Conservation (phyloP, 1,140 invertebrate species). For the Olivierus martensii region DNA sequence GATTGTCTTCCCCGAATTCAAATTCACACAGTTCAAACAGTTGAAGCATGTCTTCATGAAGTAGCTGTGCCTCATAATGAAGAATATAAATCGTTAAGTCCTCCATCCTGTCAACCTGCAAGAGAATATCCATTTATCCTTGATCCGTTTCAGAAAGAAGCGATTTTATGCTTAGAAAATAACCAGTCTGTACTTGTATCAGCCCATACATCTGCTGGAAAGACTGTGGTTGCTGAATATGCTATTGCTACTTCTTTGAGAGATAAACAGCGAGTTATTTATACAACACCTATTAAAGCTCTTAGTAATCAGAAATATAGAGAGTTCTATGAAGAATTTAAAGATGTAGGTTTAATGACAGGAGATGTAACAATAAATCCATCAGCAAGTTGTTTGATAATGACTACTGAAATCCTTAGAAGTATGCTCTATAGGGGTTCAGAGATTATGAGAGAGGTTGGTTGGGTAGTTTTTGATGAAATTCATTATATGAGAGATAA, state of each 20-base stretch:
- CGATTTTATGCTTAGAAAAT: slow-evolving; percentile 94
- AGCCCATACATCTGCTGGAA: slow-evolving; percentile 98
- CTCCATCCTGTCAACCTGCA: slow-evolving; percentile 47
- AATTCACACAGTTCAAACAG: slow-evolving; percentile 71
- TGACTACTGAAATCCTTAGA: slow-evolving; percentile 99
- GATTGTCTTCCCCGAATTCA: slow-evolving; percentile 46
- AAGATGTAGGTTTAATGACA: slow-evolving; percentile 94
- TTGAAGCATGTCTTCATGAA: slow-evolving; percentile 83
- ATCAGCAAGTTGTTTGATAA: slow-evolving; percentile 91
- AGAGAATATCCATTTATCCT: slow-evolving; percentile 90
- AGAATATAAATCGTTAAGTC: slow-evolving; percentile 56
- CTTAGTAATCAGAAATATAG: slow-evolving; percentile 99
- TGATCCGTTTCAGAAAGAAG: slow-evolving; percentile 97
- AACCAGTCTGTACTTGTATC: slow-evolving; percentile 94
- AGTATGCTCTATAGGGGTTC: slow-evolving; percentile 98
- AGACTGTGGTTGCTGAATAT: slow-evolving; percentile 96
- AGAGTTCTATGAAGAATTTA: slow-evolving; percentile 95
- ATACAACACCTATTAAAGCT: slow-evolving; percentile 99
- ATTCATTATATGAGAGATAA: slow-evolving; percentile 99
- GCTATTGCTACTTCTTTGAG: slow-evolving; percentile 52
- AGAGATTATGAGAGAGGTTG: slow-evolving; percentile 95
- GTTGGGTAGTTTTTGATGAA: slow-evolving; percentile 99
- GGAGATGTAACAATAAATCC: slow-evolving; percentile 99
- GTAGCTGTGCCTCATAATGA: slow-evolving; percentile 71
- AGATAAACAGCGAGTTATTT: slow-evolving; percentile 83